A percentile compares a stretch with the other conserved stretches of the same genome.
phyloP scores from a whole-genome alignment of 1,140 invertebrate genomes.

The Hyposmocoma kahamanoa region DNA sequence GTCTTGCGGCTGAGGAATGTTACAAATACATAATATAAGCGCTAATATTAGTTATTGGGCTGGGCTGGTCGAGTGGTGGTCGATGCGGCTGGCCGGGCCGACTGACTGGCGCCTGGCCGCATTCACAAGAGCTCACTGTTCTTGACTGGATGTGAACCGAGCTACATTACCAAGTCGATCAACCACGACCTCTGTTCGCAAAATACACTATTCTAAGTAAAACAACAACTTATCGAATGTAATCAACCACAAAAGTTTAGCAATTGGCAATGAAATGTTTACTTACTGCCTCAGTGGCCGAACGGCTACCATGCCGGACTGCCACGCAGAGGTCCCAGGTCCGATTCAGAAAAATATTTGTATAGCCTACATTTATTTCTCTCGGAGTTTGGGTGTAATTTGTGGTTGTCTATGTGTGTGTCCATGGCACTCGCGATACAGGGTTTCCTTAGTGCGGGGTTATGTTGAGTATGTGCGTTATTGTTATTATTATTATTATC shows the following conservation, averaged over 20 bases:
- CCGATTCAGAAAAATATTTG: background rate
- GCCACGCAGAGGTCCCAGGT: background rate
- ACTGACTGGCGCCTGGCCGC: background rate
- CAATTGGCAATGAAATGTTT: background rate
- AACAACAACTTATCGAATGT: background rate
- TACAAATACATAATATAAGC: too few relatives aligned
- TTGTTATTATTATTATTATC: too few relatives aligned
- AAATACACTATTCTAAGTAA: background rate
- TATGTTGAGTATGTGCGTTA: too few relatives aligned
- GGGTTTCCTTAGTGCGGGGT: too few relatives aligned
- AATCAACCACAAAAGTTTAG: background rate
- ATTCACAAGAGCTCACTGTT: conserved; percentile 1
- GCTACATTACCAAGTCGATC: background rate
- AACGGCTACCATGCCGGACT: background rate
- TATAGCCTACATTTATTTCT: too few relatives aligned
- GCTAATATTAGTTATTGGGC: background rate
- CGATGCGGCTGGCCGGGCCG: background rate
- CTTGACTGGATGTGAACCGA: background rate
- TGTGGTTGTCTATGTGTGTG: too few relatives aligned
- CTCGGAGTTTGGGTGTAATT: too few relatives aligned
- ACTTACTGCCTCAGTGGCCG: background rate
- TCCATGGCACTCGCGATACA: too few relatives aligned
- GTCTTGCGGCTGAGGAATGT: too few relatives aligned
- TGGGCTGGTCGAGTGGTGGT: background rate
- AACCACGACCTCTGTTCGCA: background rate